These are phyloP conservation scores for Hypercompe scribonia DNA, from an alignment of 2,888 invertebrate species.

Conservation along the genomic window DNA sequence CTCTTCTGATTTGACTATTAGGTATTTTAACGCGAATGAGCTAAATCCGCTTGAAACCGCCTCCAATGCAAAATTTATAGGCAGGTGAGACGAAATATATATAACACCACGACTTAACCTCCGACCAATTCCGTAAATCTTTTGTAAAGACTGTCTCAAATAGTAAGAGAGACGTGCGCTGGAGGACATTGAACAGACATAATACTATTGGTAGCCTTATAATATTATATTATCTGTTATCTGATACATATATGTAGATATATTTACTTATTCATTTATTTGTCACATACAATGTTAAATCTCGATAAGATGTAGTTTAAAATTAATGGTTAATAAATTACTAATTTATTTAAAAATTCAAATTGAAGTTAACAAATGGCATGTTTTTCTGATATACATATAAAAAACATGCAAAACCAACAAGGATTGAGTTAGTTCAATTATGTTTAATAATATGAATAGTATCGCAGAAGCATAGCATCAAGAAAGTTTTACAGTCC, in stretches of 20 bases:
- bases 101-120: background rate
- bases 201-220: background rate
- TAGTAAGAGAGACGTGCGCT: background rate
- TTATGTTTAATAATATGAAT: background rate
- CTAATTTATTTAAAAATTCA: too few relatives aligned
- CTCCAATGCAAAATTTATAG: background rate
- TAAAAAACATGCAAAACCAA: background rate
- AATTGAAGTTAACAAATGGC: too few relatives aligned
- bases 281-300: too few relatives aligned
- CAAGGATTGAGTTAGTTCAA: background rate
- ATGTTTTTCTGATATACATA: background rate
- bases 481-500: too few relatives aligned
- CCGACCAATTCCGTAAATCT: background rate
- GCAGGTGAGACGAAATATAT: background rate
- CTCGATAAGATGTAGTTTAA: too few relatives aligned
- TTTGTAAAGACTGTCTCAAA: background rate
- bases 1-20: background rate
- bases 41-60: background rate
- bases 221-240: too few relatives aligned
- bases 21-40: background rate
- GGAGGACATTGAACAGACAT: background rate
- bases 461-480: too few relatives aligned
- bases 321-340: too few relatives aligned
- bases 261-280: too few relatives aligned
- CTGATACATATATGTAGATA: too few relatives aligned